Conservation (phyloP, 2,888 invertebrate genomes). For the Aporophyla lueneburgensis region DNA sequence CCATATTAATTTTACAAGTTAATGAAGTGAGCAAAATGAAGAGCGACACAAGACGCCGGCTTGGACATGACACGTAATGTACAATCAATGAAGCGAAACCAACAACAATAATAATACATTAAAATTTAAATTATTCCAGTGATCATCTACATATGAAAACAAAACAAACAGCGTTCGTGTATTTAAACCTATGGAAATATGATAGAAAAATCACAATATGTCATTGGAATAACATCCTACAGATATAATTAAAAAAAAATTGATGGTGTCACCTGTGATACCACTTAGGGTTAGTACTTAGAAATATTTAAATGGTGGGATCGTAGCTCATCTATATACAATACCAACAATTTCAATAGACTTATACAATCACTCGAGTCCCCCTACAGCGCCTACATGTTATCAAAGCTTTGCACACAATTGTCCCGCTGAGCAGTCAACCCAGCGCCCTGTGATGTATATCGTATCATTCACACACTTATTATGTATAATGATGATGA, state of each 20-base stretch:
- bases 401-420: slow-evolving; percentile 72
- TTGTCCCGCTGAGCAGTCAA: slow-evolving; percentile 20
- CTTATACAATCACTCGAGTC: slow-evolving; percentile 89
- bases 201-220: slow-evolving; percentile 88
- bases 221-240: slow-evolving; percentile 87
- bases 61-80: slow-evolving; percentile 73
- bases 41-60: slow-evolving; percentile 73
- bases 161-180: slow-evolving; percentile 82
- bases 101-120: slow-evolving; percentile 79
- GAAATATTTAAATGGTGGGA: slow-evolving; percentile 90
- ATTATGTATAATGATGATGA: not conserved
- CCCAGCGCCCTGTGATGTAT: slow-evolving; percentile 30
- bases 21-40: slow-evolving; percentile 81
- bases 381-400: slow-evolving; percentile 82
- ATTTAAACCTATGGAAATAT: slow-evolving; percentile 85
- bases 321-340: slow-evolving; percentile 90
- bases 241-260: slow-evolving; percentile 81
- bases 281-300: slow-evolving; percentile 89
- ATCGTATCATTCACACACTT: slow-evolving; percentile 4
- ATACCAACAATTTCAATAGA: slow-evolving; percentile 88
- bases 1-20: slow-evolving; percentile 68
- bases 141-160: slow-evolving; percentile 75
- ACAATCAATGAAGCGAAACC: slow-evolving; percentile 80
- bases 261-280: slow-evolving; percentile 84
- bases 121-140: slow-evolving; percentile 79